phyloP scores from a whole-genome alignment of 1,140 invertebrate species.

The Delia radicum region DNA sequence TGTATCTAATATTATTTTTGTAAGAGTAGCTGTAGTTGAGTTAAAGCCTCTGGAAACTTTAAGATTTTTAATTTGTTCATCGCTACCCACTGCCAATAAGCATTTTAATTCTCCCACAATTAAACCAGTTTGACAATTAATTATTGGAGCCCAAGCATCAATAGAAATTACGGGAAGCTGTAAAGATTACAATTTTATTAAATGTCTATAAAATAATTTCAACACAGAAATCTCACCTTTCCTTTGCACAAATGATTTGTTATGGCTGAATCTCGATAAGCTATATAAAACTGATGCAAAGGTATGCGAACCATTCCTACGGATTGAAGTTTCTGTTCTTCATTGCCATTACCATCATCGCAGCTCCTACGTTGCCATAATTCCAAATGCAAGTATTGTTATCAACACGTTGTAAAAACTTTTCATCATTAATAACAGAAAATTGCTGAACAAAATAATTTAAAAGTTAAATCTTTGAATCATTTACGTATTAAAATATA shows the following conservation, averaged over 20 bases:
- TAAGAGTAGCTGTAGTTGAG: not conserved
- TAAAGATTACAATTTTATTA: not conserved
- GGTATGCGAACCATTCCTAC: conserved; percentile 61
- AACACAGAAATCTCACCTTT: conserved; percentile 35
- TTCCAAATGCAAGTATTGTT: conserved; percentile 62
- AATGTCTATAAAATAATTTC: conserved; percentile 9
- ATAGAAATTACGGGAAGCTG: conserved; percentile 64
- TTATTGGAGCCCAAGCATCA: conserved; percentile 62
- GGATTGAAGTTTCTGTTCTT: not conserved
- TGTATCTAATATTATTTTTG: not conserved
- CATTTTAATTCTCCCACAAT: conserved; percentile 60
- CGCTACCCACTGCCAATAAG: conserved; percentile 63
- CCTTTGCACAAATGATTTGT: conserved; percentile 58
- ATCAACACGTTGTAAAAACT: conserved; percentile 60
- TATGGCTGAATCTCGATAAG: conserved; percentile 61
- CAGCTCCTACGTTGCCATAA: conserved; percentile 50
- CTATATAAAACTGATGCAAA: conserved; percentile 63
- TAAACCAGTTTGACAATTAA: conserved; percentile 54
- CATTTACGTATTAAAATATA: not conserved
- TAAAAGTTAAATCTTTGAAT: not conserved
- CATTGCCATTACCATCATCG: conserved; percentile 2
- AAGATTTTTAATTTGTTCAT: conserved; percentile 61
- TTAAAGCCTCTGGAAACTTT: conserved; percentile 59
- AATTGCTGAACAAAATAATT: conserved; percentile 52
- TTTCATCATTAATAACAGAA: conserved; percentile 60